Percentiles rank a stretch among this genome's conserved stretches.
phyloP scores from a whole-genome alignment of 1,140 invertebrate genomes.

The Brachionus sp. region DNA sequence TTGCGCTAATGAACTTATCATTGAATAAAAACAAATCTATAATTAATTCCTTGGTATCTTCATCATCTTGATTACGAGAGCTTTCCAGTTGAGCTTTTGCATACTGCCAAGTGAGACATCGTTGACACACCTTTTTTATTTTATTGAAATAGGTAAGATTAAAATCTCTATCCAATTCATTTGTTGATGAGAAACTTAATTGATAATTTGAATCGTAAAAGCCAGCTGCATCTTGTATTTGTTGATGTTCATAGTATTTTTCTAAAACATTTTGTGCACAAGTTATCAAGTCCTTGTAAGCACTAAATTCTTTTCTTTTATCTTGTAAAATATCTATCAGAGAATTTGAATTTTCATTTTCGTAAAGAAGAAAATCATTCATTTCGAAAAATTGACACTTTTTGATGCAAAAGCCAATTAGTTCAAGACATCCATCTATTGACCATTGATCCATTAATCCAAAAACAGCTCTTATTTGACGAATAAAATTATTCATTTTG shows the following conservation, averaged over 20 bases:
- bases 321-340: not conserved
- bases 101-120: slow-evolving; percentile 45
- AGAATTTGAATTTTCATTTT: not conserved
- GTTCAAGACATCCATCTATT: slow-evolving; percentile 51
- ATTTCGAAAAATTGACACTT: slow-evolving; percentile 13
- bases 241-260: slow-evolving; percentile 43
- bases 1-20: slow-evolving; percentile 27
- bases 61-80: not conserved
- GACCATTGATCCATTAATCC: slow-evolving; percentile 49
- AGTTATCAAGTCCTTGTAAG: slow-evolving; percentile 33
- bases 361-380: not conserved
- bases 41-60: not conserved
- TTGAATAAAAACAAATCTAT: slow-evolving; percentile 37
- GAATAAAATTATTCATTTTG: slow-evolving; percentile 32
- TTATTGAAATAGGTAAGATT: not conserved
- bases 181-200: not conserved
- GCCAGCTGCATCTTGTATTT: slow-evolving; percentile 5
- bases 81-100: not conserved
- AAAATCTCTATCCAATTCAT: not conserved
- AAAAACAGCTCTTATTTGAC: slow-evolving; percentile 50
- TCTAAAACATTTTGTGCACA: slow-evolving; percentile 30
- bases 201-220: not conserved
- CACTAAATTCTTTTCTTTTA: not conserved
- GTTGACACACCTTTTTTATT: slow-evolving; percentile 26
- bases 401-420: slow-evolving; percentile 51